A percentile compares a stretch with the other conserved stretches of the same genome.
These are phyloP conservation scores for Seriola aureovittata DNA, from an alignment of 2,113 vertebrate genomes.

Conservation along the genomic window DNA sequence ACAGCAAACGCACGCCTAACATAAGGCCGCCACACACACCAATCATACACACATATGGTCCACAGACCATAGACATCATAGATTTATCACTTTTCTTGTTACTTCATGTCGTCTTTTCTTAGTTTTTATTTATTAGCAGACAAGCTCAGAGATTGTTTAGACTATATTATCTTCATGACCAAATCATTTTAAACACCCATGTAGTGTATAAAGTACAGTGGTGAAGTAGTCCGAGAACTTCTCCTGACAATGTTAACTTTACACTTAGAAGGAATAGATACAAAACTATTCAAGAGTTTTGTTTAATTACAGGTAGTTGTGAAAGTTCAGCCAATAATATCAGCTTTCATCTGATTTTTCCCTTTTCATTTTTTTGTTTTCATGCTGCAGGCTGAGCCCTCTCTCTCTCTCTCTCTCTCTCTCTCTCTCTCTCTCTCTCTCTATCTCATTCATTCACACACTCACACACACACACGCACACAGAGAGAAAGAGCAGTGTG, in stretches of 20 bases:
- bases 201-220: background rate
- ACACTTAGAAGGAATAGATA: background rate
- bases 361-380: constrained; percentile 6
- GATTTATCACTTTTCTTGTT: constrained; percentile 10
- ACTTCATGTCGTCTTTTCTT: constrained; percentile 15
- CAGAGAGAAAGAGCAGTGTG: constrained; percentile 48
- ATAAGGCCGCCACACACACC: constrained; percentile 64
- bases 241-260: background rate
- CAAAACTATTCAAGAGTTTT: constrained; percentile 3
- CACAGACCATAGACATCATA: constrained; percentile 42
- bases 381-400: background rate
- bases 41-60: constrained; percentile 69
- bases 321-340: background rate
- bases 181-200: background rate
- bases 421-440: background rate
- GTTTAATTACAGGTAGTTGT: background rate
- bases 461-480: constrained; percentile 13
- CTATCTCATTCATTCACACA: background rate
- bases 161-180: background rate
- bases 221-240: background rate
- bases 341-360: background rate
- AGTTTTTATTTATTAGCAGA: background rate
- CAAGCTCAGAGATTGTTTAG: background rate
- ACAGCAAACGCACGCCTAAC: constrained; percentile 60
- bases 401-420: background rate